Evolutionary conservation across 23 tunicate species (phyloP).

Genomic region (Styela clava): DNA sequence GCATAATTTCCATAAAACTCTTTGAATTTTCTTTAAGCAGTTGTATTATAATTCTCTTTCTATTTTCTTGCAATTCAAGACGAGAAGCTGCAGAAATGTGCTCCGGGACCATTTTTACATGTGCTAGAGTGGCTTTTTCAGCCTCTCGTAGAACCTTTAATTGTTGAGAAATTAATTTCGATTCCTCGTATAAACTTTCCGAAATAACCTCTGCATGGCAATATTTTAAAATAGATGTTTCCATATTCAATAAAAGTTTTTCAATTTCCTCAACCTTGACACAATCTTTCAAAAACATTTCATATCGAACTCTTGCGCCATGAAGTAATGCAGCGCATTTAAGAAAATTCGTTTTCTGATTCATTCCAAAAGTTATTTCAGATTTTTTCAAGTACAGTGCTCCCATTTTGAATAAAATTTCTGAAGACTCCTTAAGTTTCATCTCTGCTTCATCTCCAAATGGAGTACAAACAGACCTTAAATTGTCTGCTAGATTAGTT

Average conservation of each 20-base stretch:
- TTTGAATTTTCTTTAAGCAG: background rate
- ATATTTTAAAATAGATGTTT: no score
- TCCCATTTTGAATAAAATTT: constrained; percentile 43
- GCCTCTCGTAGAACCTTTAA: background rate
- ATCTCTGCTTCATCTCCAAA: constrained; percentile 35
- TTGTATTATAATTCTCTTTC: background rate
- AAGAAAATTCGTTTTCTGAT: constrained; percentile 42
- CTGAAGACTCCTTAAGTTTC: constrained; percentile 34
- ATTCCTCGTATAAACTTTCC: background rate
- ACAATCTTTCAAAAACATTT: background rate
- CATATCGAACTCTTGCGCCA: constrained; percentile 32
- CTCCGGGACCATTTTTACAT: background rate
- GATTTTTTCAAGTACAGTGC: constrained; percentile 24
- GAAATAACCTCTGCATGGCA: background rate
- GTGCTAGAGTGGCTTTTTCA: background rate
- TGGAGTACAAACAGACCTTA: constrained; percentile 33
- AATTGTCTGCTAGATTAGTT: constrained; percentile 1
- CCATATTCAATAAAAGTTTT: background rate
- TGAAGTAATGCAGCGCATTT: constrained; percentile 47
- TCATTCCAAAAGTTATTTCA: background rate
- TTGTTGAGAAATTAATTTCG: background rate
- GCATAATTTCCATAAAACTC: constrained; percentile 11
- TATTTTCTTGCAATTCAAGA: background rate
- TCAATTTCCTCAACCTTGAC: background rate
- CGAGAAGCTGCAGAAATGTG: background rate